Evolutionary conservation across 1,140 invertebrate species (phyloP), one percentile per base, ranked within the genome.

Genomic region (Drosophila repletoides): DNA sequence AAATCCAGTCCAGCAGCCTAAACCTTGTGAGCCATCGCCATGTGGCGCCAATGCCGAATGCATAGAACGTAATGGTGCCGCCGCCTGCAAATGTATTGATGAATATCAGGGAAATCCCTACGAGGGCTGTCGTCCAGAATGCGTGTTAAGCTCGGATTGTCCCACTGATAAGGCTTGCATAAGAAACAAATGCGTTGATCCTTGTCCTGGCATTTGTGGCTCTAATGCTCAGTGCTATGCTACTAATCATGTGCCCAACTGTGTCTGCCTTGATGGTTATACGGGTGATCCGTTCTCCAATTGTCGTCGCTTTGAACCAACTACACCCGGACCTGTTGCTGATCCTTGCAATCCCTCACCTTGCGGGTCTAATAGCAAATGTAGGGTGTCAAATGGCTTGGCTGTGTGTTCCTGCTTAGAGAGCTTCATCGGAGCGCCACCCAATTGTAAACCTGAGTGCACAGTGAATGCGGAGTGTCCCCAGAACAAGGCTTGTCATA

Each of bases 351-450:
- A 93, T 73, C 94, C 95, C 60, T 95, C 94, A 6, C 95, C 95
- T 2, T 97, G 96, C 90, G 96, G 96, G 41, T 93, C 95, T 0
- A 95, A 94, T 81, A 95, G 94, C 72, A 93, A 95, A 74, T 97
- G 96, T 80, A 91, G 94, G 12, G 91, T 94, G 46, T 94, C 93
- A 9, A 91, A 91, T 86, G 95, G 94, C 26, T 93, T 93, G 60
- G 94, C 95, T 0, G 92, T 94, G 0, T 97, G 96, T 72, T 95
- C 95, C 7, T 97, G 96, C 89, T 84, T 96, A 45, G 95, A 95
- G 5, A 92, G 92, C 33, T 95, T 94, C 71, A 91, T 90, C 68
- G 94, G 94, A 28, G 92, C 94, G 22, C 92, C 93, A 34, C 94
- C 93, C 21, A 93, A 94, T 70, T 95, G 94, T 88, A 92, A 93